Conservation (phyloP, 2,797 vertebrate genomes). For the Halcyon leucocephala region DNA sequence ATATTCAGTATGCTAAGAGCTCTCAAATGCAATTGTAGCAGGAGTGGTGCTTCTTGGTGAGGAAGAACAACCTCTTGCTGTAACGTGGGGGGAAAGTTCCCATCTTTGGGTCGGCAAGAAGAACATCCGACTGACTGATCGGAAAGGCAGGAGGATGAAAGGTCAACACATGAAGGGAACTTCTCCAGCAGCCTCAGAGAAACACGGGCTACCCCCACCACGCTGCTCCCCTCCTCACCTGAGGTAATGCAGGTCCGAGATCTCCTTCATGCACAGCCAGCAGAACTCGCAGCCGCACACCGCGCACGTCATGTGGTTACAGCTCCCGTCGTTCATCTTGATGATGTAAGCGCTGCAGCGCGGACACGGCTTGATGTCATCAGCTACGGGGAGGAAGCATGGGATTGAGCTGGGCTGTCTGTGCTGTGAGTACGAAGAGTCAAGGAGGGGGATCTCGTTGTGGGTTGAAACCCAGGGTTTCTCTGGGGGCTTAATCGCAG, state of each 20-base stretch:
- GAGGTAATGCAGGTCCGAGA: slow-evolving; percentile 99
- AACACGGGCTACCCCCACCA: fast-evolving
- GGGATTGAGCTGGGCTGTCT: background rate
- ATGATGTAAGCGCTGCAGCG: slow-evolving; percentile 98
- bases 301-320: slow-evolving; percentile 98
- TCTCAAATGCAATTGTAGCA: background rate
- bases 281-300: slow-evolving; percentile 99
- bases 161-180: fast-evolving
- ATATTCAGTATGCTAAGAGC: background rate
- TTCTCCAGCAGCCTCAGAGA: fast-evolving
- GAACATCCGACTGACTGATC: fast-evolving
- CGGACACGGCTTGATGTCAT: slow-evolving; percentile 98
- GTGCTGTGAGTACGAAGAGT: fast-evolving
- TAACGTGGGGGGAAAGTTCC: background rate
- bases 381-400: slow-evolving; percentile 76
- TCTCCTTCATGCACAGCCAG: slow-evolving; percentile 99
- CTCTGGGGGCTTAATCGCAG: fast-evolving
- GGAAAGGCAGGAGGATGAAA: background rate
- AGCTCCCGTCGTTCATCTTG: slow-evolving; percentile 99
- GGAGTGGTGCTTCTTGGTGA: background rate
- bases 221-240: slow-evolving; percentile 80
- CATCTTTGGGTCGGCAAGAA: background rate
- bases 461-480: fast-evolving
- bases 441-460: fast-evolving
- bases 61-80: background rate